phyloP scores from a whole-genome alignment of 2,113 vertebrate genomes.

The Tragelaphus buxtoni region DNA sequence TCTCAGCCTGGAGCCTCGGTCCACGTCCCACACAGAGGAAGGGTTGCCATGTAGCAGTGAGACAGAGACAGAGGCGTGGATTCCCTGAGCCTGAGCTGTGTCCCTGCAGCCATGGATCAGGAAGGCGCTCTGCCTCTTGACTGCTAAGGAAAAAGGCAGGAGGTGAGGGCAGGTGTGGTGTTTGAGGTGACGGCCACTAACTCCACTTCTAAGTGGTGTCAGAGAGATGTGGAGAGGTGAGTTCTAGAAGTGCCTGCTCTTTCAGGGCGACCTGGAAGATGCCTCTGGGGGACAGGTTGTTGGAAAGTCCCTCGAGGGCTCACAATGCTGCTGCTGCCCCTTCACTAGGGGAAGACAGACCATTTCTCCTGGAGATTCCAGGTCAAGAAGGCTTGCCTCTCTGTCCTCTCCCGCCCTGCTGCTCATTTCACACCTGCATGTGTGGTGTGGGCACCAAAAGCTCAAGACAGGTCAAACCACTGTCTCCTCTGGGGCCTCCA shows the following conservation, averaged over 20 bases:
- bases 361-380: not conserved
- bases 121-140: not conserved
- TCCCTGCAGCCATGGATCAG: not conserved
- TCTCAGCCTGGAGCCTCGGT: no score
- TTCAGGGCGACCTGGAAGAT: not conserved
- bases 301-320: not conserved
- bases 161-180: not conserved
- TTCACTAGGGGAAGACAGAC: not conserved
- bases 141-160: not conserved
- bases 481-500: not conserved
- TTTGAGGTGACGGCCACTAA: not conserved
- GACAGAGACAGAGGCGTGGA: not conserved
- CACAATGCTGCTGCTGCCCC: not conserved
- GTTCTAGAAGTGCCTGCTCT: not conserved
- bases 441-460: not conserved
- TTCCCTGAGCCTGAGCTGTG: not conserved
- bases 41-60: no score
- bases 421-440: not conserved
- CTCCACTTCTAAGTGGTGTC: not conserved
- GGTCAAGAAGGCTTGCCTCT: not conserved
- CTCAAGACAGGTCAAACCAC: not conserved
- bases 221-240: not conserved
- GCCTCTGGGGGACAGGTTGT: accelerated
- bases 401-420: not conserved
- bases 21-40: no score